Percentiles rank a stretch among this genome's conserved stretches.
These are phyloP conservation scores for Sphaeridia pumilis DNA, from an alignment of 2,888 invertebrate genomes.

Conservation along the genomic window DNA sequence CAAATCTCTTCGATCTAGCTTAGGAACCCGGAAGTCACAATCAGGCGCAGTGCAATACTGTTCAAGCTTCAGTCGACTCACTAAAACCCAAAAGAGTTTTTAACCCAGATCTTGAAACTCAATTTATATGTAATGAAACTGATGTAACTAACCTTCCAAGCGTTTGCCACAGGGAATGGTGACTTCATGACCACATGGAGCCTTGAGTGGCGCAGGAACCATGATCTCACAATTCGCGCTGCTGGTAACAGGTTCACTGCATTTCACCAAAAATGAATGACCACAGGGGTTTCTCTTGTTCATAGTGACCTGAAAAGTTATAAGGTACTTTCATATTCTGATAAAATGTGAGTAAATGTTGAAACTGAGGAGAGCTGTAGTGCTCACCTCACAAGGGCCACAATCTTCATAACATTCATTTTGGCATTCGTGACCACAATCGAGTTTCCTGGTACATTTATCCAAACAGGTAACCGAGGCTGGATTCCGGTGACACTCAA, in stretches of 20 bases:
- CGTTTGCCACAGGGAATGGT: slow-evolving; percentile 20
- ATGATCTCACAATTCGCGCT: background rate
- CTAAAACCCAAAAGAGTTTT: too few species aligned
- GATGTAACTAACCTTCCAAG: slow-evolving; percentile 7
- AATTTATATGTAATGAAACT: too few species aligned
- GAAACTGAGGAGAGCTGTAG: too few species aligned
- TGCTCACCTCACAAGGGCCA: slow-evolving; percentile 21
- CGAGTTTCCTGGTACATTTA: background rate
- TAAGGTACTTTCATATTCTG: too few species aligned
- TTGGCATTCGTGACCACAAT: slow-evolving; percentile 6
- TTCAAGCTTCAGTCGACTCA: too few species aligned
- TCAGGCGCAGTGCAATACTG: too few species aligned
- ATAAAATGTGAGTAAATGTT: too few species aligned
- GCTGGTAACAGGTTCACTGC: background rate
- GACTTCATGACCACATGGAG: slow-evolving; percentile 18
- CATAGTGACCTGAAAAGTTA: too few species aligned
- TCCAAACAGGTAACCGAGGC: background rate
- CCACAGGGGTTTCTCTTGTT: too few species aligned
- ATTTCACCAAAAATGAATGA: slow-evolving; percentile 1
- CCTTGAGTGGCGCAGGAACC: background rate
- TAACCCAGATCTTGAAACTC: too few species aligned
- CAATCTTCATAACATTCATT: slow-evolving; percentile 18
- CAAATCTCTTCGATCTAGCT: too few species aligned
- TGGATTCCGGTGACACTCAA: background rate
- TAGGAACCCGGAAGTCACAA: too few species aligned